Evolutionary conservation across 2,113 vertebrate genomes (phyloP).

Genomic region (Thalassarche chlororhynchos): DNA sequence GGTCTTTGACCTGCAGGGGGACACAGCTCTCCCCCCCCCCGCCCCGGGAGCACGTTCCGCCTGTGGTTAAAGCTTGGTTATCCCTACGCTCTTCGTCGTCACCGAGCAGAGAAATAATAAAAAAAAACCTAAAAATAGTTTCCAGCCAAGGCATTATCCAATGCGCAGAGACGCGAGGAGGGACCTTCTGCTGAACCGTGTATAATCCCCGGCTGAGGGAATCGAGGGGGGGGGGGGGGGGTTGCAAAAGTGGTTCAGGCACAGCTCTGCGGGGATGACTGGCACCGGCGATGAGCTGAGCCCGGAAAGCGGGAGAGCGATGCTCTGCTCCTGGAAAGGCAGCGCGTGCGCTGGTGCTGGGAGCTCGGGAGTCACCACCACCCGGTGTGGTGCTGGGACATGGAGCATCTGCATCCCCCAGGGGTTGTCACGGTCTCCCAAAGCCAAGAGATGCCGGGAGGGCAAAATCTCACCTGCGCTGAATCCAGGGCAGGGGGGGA

Average conservation of each 20-base stretch:
- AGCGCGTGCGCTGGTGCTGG: no score
- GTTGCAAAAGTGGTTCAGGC: not conserved
- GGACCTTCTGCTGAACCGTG: not conserved
- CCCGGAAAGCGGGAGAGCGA: fast-evolving
- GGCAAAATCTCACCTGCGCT: not conserved
- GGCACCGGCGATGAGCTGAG: not conserved
- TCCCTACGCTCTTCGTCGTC: fast-evolving
- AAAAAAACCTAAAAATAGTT: not conserved
- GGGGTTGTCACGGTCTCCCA: not conserved
- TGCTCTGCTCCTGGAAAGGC: not conserved
- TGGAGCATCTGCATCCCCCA: not conserved
- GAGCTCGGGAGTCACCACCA: not conserved
- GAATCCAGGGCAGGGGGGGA: not conserved
- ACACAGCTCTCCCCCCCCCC: not conserved
- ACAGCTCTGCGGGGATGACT: not conserved
- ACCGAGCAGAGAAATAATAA: not conserved
- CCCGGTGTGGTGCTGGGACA: not conserved
- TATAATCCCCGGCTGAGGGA: not conserved
- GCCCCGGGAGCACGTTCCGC: no score
- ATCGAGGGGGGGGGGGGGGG: no score
- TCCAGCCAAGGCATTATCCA: no score
- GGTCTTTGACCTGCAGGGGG: no score
- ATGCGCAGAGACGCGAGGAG: not conserved
- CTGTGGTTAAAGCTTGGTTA: not conserved
- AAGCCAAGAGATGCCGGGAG: not conserved